A percentile compares a stretch with the other conserved stretches of the same genome.
These are phyloP conservation scores for Ecdyonurus torrentis DNA, from an alignment of 2,888 invertebrate genomes.

Conservation along the genomic window DNA sequence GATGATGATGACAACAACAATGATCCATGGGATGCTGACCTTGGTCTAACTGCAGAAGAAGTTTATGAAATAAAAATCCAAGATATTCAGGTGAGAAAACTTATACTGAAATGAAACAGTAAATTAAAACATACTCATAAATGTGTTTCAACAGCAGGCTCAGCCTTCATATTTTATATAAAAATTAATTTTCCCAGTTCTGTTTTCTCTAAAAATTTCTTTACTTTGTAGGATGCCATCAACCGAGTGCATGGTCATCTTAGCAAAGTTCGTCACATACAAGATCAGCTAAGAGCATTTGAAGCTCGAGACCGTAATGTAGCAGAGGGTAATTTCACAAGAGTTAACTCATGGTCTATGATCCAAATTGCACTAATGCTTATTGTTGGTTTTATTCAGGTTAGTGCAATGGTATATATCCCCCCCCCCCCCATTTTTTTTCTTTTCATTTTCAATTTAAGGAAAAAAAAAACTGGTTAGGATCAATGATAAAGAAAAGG, in stretches of 20 bases:
- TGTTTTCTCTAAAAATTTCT: slow-evolving; percentile 5
- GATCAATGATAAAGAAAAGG: too few relatives aligned
- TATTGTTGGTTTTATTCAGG: slow-evolving; percentile 45
- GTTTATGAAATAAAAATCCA: slow-evolving; percentile 35
- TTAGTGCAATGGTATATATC: too few relatives aligned
- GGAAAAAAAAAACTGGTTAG: too few relatives aligned
- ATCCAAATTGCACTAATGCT: slow-evolving; percentile 58
- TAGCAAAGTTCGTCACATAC: slow-evolving; percentile 41
- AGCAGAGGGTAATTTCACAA: slow-evolving; percentile 62
- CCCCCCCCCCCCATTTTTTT: slow-evolving; percentile 14
- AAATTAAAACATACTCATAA: slow-evolving; percentile 9
- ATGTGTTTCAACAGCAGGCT: slow-evolving; percentile 9
- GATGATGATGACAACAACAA: slow-evolving; percentile 33
- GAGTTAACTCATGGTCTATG: slow-evolving; percentile 64
- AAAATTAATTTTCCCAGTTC: not conserved
- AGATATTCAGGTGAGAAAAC: slow-evolving; percentile 24
- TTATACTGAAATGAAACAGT: not conserved
- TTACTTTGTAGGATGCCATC: slow-evolving; percentile 43
- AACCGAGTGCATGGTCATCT: slow-evolving; percentile 42
- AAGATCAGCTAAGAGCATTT: slow-evolving; percentile 50
- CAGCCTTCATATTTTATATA: not conserved
- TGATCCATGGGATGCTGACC: slow-evolving; percentile 16
- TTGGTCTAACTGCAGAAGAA: slow-evolving; percentile 31
- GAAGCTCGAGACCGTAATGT: slow-evolving; percentile 70
- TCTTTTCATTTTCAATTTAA: too few relatives aligned